Base-by-base conservation (phyloP, 2,888 invertebrate species). In the Hydrotaea diabolus region DNA sequence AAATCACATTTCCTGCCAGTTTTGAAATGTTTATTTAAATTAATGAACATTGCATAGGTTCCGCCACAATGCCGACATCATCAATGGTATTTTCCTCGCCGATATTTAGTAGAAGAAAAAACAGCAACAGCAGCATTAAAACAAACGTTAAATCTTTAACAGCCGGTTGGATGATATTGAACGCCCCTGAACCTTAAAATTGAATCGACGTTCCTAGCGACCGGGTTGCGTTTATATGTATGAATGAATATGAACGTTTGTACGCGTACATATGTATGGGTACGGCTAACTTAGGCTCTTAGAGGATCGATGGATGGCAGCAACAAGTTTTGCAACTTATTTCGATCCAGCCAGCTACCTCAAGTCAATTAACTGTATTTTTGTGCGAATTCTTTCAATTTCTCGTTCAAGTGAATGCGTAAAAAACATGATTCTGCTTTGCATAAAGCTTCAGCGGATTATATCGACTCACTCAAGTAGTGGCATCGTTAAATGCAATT, bases 131-230 rank as follows among this genome's bases (percentile, higher is more conserved):
- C n/a, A n/a, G n/a, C n/a, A n/a, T n/a, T n/a, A n/a, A n/a, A n/a
- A 5, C 21, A 31, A 53, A 23, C n/a, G n/a, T n/a, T n/a, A n/a
- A n/a, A n/a, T 0, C 7, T 21, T 19, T 59, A 5, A 26, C 43
- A 69, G 17, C 43, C 49, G 2, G 4, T 21, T 31, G 1, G 43
- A 64, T 72, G n/a, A 49, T 49, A 39, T 71, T 83, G 77, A 80
- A 80, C 83, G 83, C 31, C 83, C 83, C 80, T 83, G 83, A 83
- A 83, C 83, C 53, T 66, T 62, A 31, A 62, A 59, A 53, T 66
- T 49, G 49, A 31, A 36, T 11, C 13, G 0, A 62, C 71, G 59
- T 66, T 73, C 59, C 36, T 39, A 11, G 17, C 39, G 23, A 31
- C 43, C 36, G 46, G 21, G 36, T 15, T 11, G 17, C 15, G 73